phyloP scores from a whole-genome alignment of 2,888 invertebrate species.

The Operophtera brumata region DNA sequence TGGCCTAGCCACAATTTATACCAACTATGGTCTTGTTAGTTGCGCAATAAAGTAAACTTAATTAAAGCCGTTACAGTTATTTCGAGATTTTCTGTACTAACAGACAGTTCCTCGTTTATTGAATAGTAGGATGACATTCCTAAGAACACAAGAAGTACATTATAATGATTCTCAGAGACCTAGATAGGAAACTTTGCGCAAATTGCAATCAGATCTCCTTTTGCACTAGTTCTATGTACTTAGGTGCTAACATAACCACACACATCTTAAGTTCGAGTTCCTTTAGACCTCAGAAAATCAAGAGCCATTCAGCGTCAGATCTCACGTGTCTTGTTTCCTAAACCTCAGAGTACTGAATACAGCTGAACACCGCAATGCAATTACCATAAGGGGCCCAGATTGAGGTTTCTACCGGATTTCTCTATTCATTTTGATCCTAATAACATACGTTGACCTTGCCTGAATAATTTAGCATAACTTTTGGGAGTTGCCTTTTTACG shows the following conservation, averaged over 20 bases:
- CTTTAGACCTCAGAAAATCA: slow-evolving; percentile 29
- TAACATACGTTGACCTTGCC: slow-evolving; percentile 31
- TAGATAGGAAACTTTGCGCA: not conserved
- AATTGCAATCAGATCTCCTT: slow-evolving; percentile 15
- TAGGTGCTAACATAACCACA: not conserved
- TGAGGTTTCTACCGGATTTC: slow-evolving; percentile 28
- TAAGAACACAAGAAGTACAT: too few species aligned
- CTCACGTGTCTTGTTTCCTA: slow-evolving; percentile 31
- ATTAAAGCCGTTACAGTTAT: too few species aligned
- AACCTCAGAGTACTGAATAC: slow-evolving; percentile 14
- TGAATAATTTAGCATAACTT: slow-evolving; percentile 32
- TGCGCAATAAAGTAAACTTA: too few species aligned
- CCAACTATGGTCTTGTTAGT: too few species aligned
- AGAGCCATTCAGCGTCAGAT: slow-evolving; percentile 24
- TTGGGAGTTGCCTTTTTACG: slow-evolving; percentile 14
- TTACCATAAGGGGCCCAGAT: slow-evolving; percentile 31
- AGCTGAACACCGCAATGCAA: slow-evolving; percentile 22
- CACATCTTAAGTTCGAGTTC: slow-evolving; percentile 15
- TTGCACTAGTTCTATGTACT: not conserved
- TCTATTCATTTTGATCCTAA: slow-evolving; percentile 32
- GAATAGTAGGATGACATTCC: too few species aligned
- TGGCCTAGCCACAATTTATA: too few species aligned
- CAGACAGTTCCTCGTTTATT: too few species aligned
- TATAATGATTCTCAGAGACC: not conserved
- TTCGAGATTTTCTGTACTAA: too few species aligned